Percentiles rank a stretch among this genome's conserved stretches.
phyloP scores from a whole-genome alignment of 37 sponge, comb jelly and placozoan species.

The Corticium candelabrum region DNA sequence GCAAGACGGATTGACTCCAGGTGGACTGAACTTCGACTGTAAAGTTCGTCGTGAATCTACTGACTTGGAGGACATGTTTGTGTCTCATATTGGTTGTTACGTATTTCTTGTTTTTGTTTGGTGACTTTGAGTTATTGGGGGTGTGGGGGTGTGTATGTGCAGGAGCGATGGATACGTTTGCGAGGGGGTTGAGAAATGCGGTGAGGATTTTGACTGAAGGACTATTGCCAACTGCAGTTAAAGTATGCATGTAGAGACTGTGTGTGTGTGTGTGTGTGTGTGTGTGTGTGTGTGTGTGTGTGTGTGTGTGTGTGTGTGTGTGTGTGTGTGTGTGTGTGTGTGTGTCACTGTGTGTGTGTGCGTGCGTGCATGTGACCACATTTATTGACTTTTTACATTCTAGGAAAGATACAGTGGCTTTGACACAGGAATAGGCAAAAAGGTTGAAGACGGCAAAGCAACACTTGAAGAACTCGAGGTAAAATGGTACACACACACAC shows the following conservation, averaged over 20 bases:
- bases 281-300: too few species aligned
- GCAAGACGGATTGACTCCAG: conserved; percentile 47
- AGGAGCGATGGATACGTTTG: conserved; percentile 73
- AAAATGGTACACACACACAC: too few species aligned
- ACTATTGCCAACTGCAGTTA: conserved; percentile 21
- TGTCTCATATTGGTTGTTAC: conserved; percentile 53
- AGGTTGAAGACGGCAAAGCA: conserved; percentile 8
- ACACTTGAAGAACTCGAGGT: conserved; percentile 20
- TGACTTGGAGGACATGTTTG: conserved; percentile 52
- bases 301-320: too few species aligned
- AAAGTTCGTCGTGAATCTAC: conserved; percentile 54
- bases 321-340: too few species aligned
- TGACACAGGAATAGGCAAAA: conserved; percentile 16
- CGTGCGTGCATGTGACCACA: background rate
- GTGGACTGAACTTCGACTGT: conserved; percentile 65
- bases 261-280: too few species aligned
- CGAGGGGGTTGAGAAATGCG: conserved; percentile 39
- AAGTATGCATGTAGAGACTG: too few species aligned
- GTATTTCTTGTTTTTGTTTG: background rate
- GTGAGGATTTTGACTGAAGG: conserved; percentile 23
- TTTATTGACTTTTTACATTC: background rate
- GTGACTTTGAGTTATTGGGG: background rate
- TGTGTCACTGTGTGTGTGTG: too few species aligned
- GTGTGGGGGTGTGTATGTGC: background rate
- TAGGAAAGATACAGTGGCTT: conserved; percentile 27